Conservation (phyloP, 1,140 invertebrate species). For the Lepidurus packardi region DNA sequence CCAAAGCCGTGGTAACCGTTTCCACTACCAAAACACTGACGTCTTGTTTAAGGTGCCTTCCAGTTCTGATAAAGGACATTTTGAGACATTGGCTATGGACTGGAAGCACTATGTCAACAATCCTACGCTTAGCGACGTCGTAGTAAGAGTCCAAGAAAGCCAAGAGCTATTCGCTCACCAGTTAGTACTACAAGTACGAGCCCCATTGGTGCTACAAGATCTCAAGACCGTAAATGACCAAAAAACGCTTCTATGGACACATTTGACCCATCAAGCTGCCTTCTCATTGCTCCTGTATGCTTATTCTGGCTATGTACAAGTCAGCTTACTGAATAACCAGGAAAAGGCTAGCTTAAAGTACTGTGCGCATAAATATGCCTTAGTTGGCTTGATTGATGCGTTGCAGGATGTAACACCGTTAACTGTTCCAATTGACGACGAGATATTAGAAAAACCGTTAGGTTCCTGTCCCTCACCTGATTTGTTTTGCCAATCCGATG, state of each 20-base stretch:
- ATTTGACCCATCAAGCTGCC: neutral
- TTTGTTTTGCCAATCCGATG: constrained; percentile 1
- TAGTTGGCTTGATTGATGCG: neutral
- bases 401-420: neutral
- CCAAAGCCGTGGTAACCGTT: neutral
- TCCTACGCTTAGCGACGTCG: neutral
- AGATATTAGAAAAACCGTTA: neutral
- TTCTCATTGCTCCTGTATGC: neutral
- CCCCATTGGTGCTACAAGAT: neutral
- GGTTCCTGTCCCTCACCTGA: neutral
- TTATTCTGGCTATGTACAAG: neutral
- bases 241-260: neutral
- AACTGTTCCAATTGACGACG: neutral
- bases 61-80: neutral
- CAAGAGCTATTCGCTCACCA: neutral
- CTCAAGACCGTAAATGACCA: neutral
- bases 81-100: neutral
- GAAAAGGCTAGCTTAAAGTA: neutral
- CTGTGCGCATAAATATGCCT: neutral
- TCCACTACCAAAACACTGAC: neutral
- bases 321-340: neutral
- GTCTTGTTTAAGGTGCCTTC: neutral
- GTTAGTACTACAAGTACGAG: neutral
- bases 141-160: neutral
- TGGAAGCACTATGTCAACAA: constrained; percentile 1